Evolutionary conservation across 2,888 invertebrate species (phyloP), one percentile per base, ranked within the genome.

Genomic region (Ectropis crepuscularia): DNA sequence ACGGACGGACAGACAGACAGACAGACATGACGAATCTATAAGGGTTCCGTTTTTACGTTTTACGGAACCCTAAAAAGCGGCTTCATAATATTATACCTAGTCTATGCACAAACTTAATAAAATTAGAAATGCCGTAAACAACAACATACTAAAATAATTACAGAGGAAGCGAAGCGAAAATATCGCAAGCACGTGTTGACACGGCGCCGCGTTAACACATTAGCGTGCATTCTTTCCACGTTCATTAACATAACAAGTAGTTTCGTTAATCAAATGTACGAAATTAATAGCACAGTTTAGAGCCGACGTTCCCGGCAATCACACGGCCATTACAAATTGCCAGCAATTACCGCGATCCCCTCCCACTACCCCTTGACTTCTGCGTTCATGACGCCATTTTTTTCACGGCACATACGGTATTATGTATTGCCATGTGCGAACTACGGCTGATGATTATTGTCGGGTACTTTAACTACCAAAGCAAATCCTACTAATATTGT

Each of bases 261-360:
- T 92, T 92, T 88, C 90, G 91, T 92, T 92, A 91, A 92, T 92
- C 91, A 92, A 92, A 92, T 92, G 90, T 90, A 92, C 90, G 87
- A 91, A 92, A 92, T 92, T 92, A 92, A 92, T 91, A 87, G 92
- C 86, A 83, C 84, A 90, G 91, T 90, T 92, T 92, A 91, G 89
- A 89, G 84, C 80, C 86, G 81, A 84, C 89, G 89, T 89, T 87
- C 86, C 85, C 84, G 84, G 88, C 90, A 91, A 91, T 91, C 92
- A 88, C 89, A 88, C 83, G 87, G 86, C 86, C 86, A 89, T 90
- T 90, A 91, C 90, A 92, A 92, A 92, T 92, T 91, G 90, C 90
- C 74, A 76, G 85, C 84, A 85, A 91, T 92, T 92, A 92, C 87
- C 74, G 80, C 89, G 84, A 88, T 87, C 85, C 86, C 83, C 80